Evolutionary conservation across 1,140 invertebrate genomes (phyloP).

Genomic region (Brachionus plicatilis): DNA sequence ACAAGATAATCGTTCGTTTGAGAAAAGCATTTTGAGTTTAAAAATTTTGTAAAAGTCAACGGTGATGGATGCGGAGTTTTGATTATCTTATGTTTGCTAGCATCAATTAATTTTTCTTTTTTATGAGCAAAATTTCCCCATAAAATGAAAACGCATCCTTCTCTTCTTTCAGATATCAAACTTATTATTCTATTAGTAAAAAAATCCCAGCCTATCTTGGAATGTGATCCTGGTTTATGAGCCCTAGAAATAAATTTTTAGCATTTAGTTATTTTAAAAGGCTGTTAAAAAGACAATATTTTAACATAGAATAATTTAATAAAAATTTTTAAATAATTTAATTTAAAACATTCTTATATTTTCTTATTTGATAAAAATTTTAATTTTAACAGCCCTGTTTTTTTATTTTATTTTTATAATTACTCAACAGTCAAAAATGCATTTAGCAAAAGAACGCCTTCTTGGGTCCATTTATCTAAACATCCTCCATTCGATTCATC

Average conservation of each 20-base stretch:
- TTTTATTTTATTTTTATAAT: neutral
- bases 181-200: neutral
- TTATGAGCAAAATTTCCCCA: constrained; percentile 37
- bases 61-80: constrained; percentile 37
- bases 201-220: constrained; percentile 18
- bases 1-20: constrained; percentile 28
- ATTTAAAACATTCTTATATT: too few species aligned
- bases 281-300: too few species aligned
- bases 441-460: constrained; percentile 38
- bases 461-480: constrained; percentile 16
- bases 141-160: constrained; percentile 22
- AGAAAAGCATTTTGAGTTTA: constrained; percentile 22
- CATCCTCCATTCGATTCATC: neutral
- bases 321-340: too few species aligned
- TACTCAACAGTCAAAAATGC: constrained; percentile 39
- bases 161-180: neutral
- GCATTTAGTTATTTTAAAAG: too few species aligned
- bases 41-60: constrained; percentile 4
- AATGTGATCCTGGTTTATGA: constrained; percentile 27
- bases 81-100: neutral
- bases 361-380: too few species aligned
- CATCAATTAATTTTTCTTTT: constrained; percentile 29
- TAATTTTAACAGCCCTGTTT: too few species aligned
- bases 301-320: too few species aligned
- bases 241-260: neutral